Evolutionary conservation across 2,888 invertebrate species (phyloP).

Genomic region (Xanthia togata): DNA sequence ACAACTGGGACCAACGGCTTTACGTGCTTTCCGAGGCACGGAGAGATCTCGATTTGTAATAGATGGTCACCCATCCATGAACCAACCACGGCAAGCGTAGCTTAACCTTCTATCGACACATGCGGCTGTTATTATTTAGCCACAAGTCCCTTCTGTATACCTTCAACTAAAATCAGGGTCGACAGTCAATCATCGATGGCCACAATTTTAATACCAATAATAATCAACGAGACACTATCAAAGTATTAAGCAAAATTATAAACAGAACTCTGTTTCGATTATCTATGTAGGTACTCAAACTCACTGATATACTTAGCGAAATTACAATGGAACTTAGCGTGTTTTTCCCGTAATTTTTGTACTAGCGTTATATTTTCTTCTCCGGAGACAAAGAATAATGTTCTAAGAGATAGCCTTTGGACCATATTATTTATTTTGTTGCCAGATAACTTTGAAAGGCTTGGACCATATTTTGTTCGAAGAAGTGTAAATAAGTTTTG

Average conservation of each 20-base stretch:
- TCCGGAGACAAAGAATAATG: constrained; percentile 53
- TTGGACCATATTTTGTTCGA: constrained; percentile 33
- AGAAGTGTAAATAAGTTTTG: constrained; percentile 39
- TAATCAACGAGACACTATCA: background rate
- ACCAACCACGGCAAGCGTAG: too few species aligned
- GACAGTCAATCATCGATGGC: background rate
- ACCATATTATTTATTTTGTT: constrained; percentile 46
- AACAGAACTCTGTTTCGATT: background rate
- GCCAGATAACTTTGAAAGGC: constrained; percentile 46
- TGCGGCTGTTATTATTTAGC: too few species aligned
- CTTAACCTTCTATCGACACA: too few species aligned
- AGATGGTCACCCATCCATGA: background rate
- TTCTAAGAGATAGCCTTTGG: constrained; percentile 39
- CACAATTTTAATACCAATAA: background rate
- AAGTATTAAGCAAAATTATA: background rate
- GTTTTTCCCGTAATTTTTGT: constrained; percentile 25
- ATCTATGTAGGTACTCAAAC: background rate
- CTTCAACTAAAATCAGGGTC: background rate
- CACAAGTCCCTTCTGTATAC: background rate
- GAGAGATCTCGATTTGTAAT: background rate
- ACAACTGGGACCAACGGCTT: too few species aligned
- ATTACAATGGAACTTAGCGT: constrained; percentile 28
- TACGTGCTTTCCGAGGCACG: background rate
- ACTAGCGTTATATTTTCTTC: constrained; percentile 38
- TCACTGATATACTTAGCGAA: constrained; percentile 22